Percentiles rank a stretch among this genome's conserved stretches.
These are phyloP conservation scores for Guaruba guarouba DNA, from an alignment of 2,113 vertebrate genomes.

Conservation along the genomic window DNA sequence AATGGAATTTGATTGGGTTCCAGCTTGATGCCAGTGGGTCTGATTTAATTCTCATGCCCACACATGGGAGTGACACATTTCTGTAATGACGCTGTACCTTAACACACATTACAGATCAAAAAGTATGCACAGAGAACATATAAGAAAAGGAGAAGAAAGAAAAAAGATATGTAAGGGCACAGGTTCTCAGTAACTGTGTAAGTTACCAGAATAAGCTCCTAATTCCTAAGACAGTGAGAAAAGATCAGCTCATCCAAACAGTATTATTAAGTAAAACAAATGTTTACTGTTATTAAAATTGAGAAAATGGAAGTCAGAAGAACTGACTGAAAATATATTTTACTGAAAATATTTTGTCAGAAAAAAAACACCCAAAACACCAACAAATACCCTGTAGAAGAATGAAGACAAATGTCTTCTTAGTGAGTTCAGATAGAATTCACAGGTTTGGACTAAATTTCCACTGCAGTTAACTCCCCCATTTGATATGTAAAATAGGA, in stretches of 20 bases:
- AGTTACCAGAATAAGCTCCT: background rate
- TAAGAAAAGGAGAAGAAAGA: background rate
- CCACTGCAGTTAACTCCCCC: background rate
- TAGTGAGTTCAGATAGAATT: background rate
- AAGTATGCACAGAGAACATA: background rate
- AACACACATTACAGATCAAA: background rate
- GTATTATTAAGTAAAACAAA: background rate
- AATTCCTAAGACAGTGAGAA: background rate
- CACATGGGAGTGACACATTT: background rate
- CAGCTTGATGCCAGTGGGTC: background rate
- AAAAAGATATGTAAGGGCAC: background rate
- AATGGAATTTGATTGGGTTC: background rate
- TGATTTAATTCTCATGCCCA: background rate
- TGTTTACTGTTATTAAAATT: background rate
- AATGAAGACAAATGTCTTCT: background rate
- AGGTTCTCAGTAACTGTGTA: background rate
- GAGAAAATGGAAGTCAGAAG: background rate
- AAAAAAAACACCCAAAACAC: background rate
- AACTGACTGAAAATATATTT: background rate
- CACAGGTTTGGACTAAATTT: background rate
- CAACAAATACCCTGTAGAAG: background rate
- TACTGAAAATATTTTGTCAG: background rate
- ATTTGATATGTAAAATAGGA: slow-evolving; percentile 3
- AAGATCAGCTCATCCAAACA: background rate
- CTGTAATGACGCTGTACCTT: background rate